Base-by-base conservation (phyloP, 1,140 invertebrate genomes). In the Harpegnathos saltator region DNA sequence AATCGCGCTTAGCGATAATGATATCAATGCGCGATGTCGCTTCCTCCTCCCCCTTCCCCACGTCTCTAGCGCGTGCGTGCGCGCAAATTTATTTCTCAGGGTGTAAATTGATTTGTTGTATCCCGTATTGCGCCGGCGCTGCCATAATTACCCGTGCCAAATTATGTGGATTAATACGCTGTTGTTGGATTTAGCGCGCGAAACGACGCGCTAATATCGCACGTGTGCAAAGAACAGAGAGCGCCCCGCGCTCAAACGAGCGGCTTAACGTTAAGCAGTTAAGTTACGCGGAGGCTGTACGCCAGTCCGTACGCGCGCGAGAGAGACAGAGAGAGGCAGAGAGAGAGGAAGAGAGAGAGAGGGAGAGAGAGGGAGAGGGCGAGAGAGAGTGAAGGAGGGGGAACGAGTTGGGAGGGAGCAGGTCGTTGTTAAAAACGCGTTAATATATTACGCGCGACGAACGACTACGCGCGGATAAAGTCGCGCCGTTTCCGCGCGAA, bases 61-160 rank as follows among this genome's bases (percentile, higher is more conserved):
- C 38, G 0, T 44, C 38, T 44, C 0, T 33, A 14, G 3, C 19
- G 44, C 26, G 54, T 54, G 38, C 44, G 54, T 52, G 66, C 48
- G 71, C 22, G 73, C 50, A n/a, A 80, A 78, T 69, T 80, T 80
- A 71, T 71, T 71, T 80, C 75, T 80, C 75, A 80, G 65, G 38
- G 71, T 71, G 65, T 38, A 69, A 80, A 80, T 71, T 80, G 65
- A 69, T 71, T 80, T 14, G 17, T 15, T 80, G 15, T 50, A 17
- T 38, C 38, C 63, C 29, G 52, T 33, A 11, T 22, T 50, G 62
- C n/a, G n/a, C 62, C n/a, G 12, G 44, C 52, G 19, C 44, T 48
- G 52, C 24, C n/a, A 48, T 71, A 71, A 80, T 80, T 80, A 80
- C 58, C 22, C 56, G 44, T 22, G 33, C 22, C 17, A n/a, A 29